Percentiles rank a stretch among this genome's conserved stretches.
Conservation (phyloP, 1,140 invertebrate species). For the Gerris buenoi region DNA sequence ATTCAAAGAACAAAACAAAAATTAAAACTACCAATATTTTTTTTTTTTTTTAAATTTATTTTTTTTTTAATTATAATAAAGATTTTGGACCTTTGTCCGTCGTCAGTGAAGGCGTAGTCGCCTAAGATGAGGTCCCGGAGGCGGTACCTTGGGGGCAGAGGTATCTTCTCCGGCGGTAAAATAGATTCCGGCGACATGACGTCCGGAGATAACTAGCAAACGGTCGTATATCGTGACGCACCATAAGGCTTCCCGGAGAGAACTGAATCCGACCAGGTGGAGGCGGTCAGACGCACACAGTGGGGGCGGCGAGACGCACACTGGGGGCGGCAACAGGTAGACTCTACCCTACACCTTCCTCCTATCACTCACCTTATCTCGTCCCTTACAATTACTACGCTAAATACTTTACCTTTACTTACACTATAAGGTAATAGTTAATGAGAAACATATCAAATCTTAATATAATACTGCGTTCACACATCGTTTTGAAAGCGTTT, state of each 20-base stretch:
- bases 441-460: too few relatives aligned
- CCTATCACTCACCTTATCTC: too few relatives aligned
- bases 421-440: too few relatives aligned
- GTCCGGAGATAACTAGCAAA: neutral
- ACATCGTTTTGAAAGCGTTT: too few relatives aligned
- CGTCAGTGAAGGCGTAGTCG: conserved; percentile 60
- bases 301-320: neutral
- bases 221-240: neutral
- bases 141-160: conserved; percentile 44
- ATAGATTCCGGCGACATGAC: neutral
- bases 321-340: neutral
- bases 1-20: too few relatives aligned
- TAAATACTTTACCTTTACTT: too few relatives aligned
- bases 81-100: conserved; percentile 57
- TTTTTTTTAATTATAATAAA: too few relatives aligned
- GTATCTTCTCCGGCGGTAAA: neutral
- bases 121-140: conserved; percentile 61
- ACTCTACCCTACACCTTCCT: neutral
- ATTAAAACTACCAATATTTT: too few relatives aligned
- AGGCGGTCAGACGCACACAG: neutral
- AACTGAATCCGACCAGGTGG: neutral
- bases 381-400: too few relatives aligned
- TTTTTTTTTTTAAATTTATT: too few relatives aligned
- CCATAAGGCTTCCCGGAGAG: neutral
- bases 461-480: too few relatives aligned